These are phyloP conservation scores for Pelagia noctiluca DNA, from an alignment of 30 jellyfish, hydroid and myxozoan genomes.

Conservation along the genomic window DNA sequence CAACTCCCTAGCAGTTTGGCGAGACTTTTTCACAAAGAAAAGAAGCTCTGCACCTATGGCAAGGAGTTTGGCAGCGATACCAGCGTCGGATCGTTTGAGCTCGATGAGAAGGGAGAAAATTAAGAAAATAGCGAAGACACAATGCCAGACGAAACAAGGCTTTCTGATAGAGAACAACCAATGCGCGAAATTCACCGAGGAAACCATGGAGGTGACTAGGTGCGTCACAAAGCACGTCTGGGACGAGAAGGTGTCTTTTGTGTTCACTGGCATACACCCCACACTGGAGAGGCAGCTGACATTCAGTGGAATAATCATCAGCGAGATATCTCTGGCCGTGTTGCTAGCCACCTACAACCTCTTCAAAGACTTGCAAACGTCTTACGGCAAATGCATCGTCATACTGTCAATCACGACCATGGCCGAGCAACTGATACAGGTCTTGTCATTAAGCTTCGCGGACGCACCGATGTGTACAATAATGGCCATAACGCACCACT, in stretches of 20 bases:
- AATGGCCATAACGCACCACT: conserved; percentile 29
- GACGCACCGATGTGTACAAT: conserved; percentile 14
- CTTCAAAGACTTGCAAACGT: conserved; percentile 57
- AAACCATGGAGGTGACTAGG: conserved; percentile 10
- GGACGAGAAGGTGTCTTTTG: not conserved
- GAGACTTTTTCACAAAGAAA: not conserved
- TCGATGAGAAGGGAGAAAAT: not conserved
- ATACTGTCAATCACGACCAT: conserved; percentile 30
- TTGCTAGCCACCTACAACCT: conserved; percentile 31
- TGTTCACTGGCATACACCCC: not conserved
- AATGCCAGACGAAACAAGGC: conserved; percentile 33
- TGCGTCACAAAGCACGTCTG: not conserved
- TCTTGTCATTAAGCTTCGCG: not conserved
- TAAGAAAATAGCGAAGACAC: not conserved
- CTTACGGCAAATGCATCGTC: conserved; percentile 56
- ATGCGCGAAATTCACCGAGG: conserved; percentile 15
- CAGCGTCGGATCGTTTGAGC: conserved; percentile 38
- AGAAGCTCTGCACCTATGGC: too few species aligned
- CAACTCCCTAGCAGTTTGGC: too few species aligned
- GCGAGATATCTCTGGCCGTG: conserved; percentile 23
- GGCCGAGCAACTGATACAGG: conserved; percentile 4
- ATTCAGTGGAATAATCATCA: conserved; percentile 20
- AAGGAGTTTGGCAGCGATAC: conserved; percentile 32
- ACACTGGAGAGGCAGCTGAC: not conserved
- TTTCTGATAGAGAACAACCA: not conserved